Evolutionary conservation across 2,888 invertebrate genomes (phyloP).

Genomic region (Pachydiplax longipennis): DNA sequence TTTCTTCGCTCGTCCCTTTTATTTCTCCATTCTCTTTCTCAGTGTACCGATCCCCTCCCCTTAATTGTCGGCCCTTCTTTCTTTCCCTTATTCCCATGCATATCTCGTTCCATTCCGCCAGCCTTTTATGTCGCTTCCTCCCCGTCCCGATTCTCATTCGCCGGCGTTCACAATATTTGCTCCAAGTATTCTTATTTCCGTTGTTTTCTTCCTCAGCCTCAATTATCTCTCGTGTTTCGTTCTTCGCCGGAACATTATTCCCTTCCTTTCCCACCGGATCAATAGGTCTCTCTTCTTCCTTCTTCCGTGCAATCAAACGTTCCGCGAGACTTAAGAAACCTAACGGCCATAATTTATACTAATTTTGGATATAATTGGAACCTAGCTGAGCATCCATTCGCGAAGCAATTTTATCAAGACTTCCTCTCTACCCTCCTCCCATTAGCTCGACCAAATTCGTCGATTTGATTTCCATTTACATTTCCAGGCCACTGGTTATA

Average conservation of each 20-base stretch:
- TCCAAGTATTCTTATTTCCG: background rate
- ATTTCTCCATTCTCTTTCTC: background rate
- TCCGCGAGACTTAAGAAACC: background rate
- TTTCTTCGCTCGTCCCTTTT: background rate
- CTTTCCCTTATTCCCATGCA: background rate
- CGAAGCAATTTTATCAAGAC: background rate
- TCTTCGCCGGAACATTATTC: background rate
- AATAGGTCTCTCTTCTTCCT: background rate
- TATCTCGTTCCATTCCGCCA: background rate
- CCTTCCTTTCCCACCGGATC: background rate
- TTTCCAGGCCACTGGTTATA: too few relatives aligned
- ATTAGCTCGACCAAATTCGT: too few relatives aligned
- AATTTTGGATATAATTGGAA: background rate
- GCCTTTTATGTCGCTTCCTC: background rate
- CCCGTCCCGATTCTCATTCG: background rate
- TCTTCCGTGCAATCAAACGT: background rate
- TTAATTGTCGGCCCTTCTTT: background rate
- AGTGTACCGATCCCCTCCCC: background rate
- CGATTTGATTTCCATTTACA: too few relatives aligned
- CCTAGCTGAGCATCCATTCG: background rate
- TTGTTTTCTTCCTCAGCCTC: background rate
- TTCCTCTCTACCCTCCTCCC: too few relatives aligned
- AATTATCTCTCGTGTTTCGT: background rate
- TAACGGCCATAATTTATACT: background rate
- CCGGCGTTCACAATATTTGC: background rate